Conservation (phyloP, 2,113 vertebrate species). For the Pseudorectes ferrugineus region DNA sequence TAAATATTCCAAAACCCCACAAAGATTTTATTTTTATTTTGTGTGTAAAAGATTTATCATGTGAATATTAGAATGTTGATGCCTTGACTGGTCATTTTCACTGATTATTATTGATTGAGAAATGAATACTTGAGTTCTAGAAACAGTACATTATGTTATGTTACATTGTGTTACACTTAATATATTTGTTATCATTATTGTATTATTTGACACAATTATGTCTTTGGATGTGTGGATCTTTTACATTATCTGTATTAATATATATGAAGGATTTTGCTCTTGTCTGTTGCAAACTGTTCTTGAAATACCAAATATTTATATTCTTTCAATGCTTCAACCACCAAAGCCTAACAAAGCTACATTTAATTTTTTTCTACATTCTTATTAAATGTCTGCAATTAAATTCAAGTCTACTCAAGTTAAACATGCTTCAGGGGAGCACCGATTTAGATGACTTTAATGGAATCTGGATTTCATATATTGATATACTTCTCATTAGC, state of each 20-base stretch:
- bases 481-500: slow-evolving; percentile 10
- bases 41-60: background rate
- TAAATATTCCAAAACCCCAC: background rate
- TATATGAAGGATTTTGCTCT: background rate
- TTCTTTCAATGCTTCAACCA: background rate
- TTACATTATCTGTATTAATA: background rate
- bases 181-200: background rate
- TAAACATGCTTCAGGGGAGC: slow-evolving; percentile 2
- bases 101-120: background rate
- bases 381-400: background rate
- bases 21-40: background rate
- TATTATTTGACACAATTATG: background rate
- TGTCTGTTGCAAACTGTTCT: background rate
- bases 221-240: background rate
- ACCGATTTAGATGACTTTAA: background rate
- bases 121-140: background rate
- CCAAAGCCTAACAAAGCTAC: background rate
- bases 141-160: background rate
- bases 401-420: background rate
- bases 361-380: background rate
- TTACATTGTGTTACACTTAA: background rate
- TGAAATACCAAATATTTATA: background rate
- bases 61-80: background rate
- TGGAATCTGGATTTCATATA: background rate
- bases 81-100: background rate